Conservation (phyloP, 1,140 invertebrate genomes). For the Drosophila lowei region DNA sequence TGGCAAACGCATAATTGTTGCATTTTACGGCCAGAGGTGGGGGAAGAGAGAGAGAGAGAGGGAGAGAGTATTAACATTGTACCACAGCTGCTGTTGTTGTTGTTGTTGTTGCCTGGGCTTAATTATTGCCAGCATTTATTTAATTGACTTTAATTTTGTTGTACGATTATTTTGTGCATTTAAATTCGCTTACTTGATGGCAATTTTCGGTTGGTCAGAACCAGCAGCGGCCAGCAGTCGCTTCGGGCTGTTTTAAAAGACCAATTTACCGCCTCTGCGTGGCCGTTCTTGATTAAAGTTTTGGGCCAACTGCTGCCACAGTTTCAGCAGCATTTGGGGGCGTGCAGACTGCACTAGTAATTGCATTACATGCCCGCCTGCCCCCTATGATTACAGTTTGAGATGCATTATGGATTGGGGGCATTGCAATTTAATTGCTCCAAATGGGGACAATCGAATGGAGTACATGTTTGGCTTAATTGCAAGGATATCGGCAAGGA, state of each 20-base stretch:
- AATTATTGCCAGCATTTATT: constrained; percentile 41
- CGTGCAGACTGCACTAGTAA: not conserved
- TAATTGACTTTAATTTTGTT: constrained; percentile 47
- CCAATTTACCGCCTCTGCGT: constrained; percentile 28
- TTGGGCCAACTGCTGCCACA: constrained; percentile 8
- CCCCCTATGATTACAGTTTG: constrained; percentile 30
- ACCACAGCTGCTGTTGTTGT: not conserved
- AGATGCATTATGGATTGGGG: not conserved
- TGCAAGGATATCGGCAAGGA: not conserved
- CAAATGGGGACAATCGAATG: constrained; percentile 1
- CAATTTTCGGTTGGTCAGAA: constrained; percentile 11
- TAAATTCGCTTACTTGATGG: constrained; percentile 36
- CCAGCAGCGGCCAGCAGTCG: not conserved
- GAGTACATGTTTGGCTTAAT: constrained; percentile 1
- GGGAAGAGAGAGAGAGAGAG: no score
- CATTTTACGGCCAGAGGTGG: constrained; percentile 1
- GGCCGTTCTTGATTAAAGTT: constrained; percentile 33
- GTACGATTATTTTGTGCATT: constrained; percentile 27
- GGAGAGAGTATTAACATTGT: constrained; percentile 32
- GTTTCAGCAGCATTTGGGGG: not conserved
- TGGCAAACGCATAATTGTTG: constrained; percentile 21
- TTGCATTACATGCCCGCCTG: not conserved
- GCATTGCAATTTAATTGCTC: constrained; percentile 7
- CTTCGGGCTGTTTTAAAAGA: constrained; percentile 24
- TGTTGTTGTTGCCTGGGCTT: constrained; percentile 18